Evolutionary conservation across 2,888 invertebrate species (phyloP), one percentile per base, ranked within the genome.

Genomic region (Hemithea aestivaria): DNA sequence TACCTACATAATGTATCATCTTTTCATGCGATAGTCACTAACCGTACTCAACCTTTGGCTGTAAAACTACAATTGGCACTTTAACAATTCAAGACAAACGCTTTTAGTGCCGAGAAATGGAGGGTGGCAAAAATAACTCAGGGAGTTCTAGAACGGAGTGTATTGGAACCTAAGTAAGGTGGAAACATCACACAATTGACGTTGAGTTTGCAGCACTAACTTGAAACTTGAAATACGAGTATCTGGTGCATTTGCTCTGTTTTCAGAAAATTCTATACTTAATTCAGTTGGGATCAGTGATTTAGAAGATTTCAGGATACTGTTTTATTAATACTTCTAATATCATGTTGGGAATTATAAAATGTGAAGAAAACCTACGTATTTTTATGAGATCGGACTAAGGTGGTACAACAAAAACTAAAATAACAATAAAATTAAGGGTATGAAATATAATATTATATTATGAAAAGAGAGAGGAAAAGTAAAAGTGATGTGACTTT

Each of bases 21-120:
- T 42, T 39, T 43, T 16, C 16, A 4, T 16, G 40, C 35, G 41
- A 41, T 42, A 35, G 37, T 42, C 37, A 42, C 45, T 39, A 44
- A 39, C 45, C 37, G 42, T 48, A 53, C 55, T 51, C 54, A 54
- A 57, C 53, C 48, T 51, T 53, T 53, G 45, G 54, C 61, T 61
- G 59, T 71, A 53, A 67, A 75, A 73, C 66, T 75, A 73, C 74
- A 72, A 82, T 72, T 72, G 73, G 63, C 69, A 69, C 74, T 81
- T 83, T 77, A 81, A 83, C 71, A 80, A 84, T 84, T 79, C 75
- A 82, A 76, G 67, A 67, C 73, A 78, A 81, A 79, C 65, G 73
- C 82, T 81, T 84, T 82, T 77, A 82, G 71, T 68, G 62, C 52
- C 60, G 29, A 65, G 55, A 16, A 51, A 62, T 65, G 56, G 44